Base-by-base conservation (phyloP, 2,797 vertebrate genomes). In the Limnodromus scolopaceus region DNA sequence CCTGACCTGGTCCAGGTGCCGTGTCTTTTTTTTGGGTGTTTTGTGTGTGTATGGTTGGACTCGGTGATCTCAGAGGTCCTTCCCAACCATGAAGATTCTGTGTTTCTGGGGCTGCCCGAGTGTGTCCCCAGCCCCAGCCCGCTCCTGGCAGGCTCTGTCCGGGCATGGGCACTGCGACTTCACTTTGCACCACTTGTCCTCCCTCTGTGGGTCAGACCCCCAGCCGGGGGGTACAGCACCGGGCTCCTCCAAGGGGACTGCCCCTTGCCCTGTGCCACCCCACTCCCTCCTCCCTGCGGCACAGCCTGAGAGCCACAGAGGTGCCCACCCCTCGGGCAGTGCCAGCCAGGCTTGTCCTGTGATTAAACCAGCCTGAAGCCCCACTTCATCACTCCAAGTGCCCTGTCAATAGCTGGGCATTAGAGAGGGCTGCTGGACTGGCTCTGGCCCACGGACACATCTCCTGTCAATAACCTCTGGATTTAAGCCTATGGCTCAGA, bases 191-290 rank as follows among this genome's bases (percentile, higher is more conserved):
- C 2, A 0, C 60, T 55, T 0, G 0, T 48, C 39, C 32, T 43
- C 12, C 28, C 2, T 1, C 43, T 0, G 0, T 18, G 55, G 32
- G 48, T 65, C 48, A 45, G 66, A 68, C 25, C 32, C 34, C 15
- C 0, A 0, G 12, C 32, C 0, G 0, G 16, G 30, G 39, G 30
- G 5, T 3, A 13, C 46, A 45, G 24, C 22, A 16, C 28, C 0
- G 0, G 25, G 14, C 3, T 36, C 16, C 53, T 15, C 25, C 0
- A 1, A 8, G 22, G 53, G 34, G 22, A 41, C 69, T 68, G 48
- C 32, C 41, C 34, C 16, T 60, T 77, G 28, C 20, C 20, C 49
- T 87, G 51, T 39, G 45, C 22, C 49, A 57, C 38, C 15, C 30
- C 0, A 0, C 18, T 46, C 15, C 39, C 6, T 39, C 16, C 24